Conservation (phyloP, 2,113 vertebrate genomes). For the Epinephelus lanceolatus region DNA sequence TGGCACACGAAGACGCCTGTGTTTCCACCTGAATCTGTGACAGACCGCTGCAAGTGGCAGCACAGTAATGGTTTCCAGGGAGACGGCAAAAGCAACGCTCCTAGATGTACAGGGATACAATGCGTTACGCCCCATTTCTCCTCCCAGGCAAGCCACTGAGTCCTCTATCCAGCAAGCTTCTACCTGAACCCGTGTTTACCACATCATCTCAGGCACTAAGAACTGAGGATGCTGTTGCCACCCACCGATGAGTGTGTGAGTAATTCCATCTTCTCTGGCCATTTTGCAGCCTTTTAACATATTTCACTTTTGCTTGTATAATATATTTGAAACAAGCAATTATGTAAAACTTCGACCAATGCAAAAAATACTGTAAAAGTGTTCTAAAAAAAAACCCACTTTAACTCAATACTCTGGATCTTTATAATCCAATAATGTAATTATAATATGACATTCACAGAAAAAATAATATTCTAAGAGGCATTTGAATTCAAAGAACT, state of each 20-base stretch:
- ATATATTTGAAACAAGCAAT: background rate
- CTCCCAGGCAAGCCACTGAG: conserved; percentile 36
- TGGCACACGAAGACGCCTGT: conserved; percentile 45
- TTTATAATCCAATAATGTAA: background rate
- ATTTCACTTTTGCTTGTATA: background rate
- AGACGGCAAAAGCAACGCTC: conserved; percentile 54
- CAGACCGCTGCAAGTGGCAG: conserved; percentile 59
- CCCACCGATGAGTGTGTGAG: background rate
- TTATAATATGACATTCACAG: background rate
- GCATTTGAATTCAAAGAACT: background rate
- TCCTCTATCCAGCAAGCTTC: conserved; percentile 40
- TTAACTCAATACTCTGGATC: background rate
- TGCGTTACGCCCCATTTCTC: conserved; percentile 61
- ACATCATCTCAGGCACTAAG: conserved; percentile 22
- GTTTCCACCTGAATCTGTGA: conserved; percentile 72
- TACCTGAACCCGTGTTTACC: conserved; percentile 53
- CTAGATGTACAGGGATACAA: conserved; percentile 57
- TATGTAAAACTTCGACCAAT: background rate
- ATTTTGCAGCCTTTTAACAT: conserved; percentile 8
- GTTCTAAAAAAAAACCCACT: background rate
- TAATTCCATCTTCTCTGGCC: background rate
- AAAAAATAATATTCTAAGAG: background rate
- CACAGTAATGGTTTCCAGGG: conserved; percentile 76
- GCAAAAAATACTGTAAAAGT: background rate
- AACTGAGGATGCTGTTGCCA: conserved; percentile 1